These are phyloP conservation scores for Temnothorax nylanderi DNA, from an alignment of 1,140 invertebrate species.

Conservation along the genomic window DNA sequence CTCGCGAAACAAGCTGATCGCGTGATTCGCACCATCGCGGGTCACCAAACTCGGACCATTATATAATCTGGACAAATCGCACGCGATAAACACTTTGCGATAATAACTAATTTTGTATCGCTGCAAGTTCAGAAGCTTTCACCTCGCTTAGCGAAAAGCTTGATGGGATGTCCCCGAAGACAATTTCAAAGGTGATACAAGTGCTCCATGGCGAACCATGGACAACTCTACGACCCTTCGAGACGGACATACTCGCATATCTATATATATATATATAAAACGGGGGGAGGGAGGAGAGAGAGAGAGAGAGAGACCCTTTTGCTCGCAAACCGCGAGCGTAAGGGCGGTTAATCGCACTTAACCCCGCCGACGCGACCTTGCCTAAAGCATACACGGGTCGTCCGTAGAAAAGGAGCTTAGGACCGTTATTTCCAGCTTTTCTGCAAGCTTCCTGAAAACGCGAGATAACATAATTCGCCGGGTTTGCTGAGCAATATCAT, in stretches of 20 bases:
- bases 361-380: conserved; percentile 24
- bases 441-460: conserved; percentile 45
- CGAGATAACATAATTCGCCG: conserved; percentile 55
- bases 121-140: neutral
- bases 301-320: neutral
- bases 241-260: neutral
- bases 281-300: neutral
- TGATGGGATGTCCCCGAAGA: conserved; percentile 44
- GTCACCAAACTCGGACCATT: neutral
- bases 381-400: neutral
- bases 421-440: conserved; percentile 53
- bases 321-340: conserved; percentile 48
- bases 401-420: conserved; percentile 35
- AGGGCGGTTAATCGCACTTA: conserved; percentile 65
- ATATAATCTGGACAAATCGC: neutral
- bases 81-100: neutral
- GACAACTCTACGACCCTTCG: conserved; percentile 36
- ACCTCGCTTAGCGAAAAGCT: neutral
- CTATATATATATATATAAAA: neutral
- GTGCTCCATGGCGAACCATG: neutral
- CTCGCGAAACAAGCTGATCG: conserved; percentile 22
- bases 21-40: conserved; percentile 26
- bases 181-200: conserved; percentile 46
- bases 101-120: neutral
- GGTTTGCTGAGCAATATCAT: conserved; percentile 17